Percentiles rank a stretch among this genome's conserved stretches.
These are phyloP conservation scores for Otus scops DNA, from an alignment of 2,797 vertebrate species.

Conservation along the genomic window DNA sequence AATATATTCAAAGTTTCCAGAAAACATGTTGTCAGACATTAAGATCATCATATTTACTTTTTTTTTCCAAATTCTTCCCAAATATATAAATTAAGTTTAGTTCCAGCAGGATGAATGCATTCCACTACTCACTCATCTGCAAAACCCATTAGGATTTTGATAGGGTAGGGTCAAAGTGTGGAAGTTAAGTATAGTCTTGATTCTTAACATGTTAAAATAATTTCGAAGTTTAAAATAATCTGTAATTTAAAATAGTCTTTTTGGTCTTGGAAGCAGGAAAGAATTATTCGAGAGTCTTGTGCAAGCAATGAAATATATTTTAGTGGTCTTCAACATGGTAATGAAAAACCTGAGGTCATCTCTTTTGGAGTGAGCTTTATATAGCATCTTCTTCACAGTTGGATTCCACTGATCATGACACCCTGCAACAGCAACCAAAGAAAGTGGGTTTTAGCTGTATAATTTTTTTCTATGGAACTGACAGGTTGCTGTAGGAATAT, in stretches of 20 bases:
- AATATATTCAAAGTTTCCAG: background rate
- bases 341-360: background rate
- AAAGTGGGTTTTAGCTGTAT: fast-evolving
- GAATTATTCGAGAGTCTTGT: background rate
- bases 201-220: background rate
- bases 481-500: background rate
- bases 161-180: background rate
- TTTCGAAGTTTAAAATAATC: background rate
- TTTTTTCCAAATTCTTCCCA: background rate
- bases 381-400: background rate
- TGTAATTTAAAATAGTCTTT: background rate
- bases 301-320: background rate
- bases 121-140: background rate
- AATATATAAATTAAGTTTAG: background rate
- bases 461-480: background rate
- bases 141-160: background rate
- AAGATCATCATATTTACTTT: background rate
- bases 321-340: background rate
- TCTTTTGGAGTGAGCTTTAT: background rate
- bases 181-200: background rate
- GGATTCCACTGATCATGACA: background rate
- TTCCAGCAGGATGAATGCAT: background rate
- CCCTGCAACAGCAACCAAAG: background rate
- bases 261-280: background rate
- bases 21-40: background rate